A percentile compares a stretch with the other conserved stretches of the same genome.
These are phyloP conservation scores for Acleris sparsana DNA, from an alignment of 2,888 invertebrate species.

Conservation along the genomic window DNA sequence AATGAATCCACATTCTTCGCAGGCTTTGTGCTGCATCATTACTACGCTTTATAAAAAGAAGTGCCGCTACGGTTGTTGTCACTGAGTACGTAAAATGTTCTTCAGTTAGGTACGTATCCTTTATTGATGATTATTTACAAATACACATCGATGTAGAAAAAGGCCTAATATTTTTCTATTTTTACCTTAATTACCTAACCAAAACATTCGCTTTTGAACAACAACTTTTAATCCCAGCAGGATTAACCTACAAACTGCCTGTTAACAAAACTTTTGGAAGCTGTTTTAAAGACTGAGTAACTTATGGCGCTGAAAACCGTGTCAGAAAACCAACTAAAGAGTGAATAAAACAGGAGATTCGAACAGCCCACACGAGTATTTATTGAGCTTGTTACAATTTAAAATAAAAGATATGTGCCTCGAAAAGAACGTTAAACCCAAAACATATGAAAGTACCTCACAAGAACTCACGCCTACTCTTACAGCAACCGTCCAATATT, in stretches of 20 bases:
- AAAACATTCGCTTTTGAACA: too few species aligned
- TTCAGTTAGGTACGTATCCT: neutral
- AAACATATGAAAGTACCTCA: constrained; percentile 50
- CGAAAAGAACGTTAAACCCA: constrained; percentile 54
- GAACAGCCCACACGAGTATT: constrained; percentile 42
- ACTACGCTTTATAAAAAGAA: constrained; percentile 17
- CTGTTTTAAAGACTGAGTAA: constrained; percentile 2
- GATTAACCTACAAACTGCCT: neutral
- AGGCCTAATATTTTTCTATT: too few species aligned
- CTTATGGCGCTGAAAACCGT: constrained; percentile 1
- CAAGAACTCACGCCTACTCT: constrained; percentile 43
- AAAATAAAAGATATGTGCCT: constrained; percentile 47
- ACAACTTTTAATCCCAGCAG: neutral
- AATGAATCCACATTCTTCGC: constrained; percentile 51
- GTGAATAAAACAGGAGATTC: constrained; percentile 11
- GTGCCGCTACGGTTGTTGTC: constrained; percentile 12
- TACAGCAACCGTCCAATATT: constrained; percentile 9
- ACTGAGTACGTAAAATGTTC: neutral
- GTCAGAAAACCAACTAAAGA: constrained; percentile 19
- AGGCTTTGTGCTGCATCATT: constrained; percentile 49
- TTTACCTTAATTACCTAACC: neutral
- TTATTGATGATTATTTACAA: too few species aligned
- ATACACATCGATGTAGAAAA: neutral
- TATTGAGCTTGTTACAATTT: constrained; percentile 58
- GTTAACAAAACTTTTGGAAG: neutral